Percentiles rank a stretch among this genome's conserved stretches.
Conservation (phyloP, 2,797 vertebrate genomes). For the Hydrophis major region DNA sequence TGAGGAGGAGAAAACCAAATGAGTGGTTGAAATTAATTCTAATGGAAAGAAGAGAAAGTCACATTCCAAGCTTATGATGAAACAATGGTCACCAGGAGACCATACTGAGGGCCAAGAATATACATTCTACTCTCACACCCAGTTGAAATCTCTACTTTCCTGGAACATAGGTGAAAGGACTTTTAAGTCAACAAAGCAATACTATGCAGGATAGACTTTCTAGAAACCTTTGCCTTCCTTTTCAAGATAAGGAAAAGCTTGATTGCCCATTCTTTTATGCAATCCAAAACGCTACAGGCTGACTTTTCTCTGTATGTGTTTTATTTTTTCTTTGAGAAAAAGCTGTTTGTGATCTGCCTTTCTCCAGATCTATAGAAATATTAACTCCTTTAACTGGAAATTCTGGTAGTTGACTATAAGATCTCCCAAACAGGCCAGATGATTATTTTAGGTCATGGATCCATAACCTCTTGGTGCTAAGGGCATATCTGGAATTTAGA, state of each 20-base stretch:
- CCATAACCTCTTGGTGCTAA: not conserved
- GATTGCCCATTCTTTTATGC: not conserved
- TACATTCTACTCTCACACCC: not conserved
- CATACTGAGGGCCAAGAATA: not conserved
- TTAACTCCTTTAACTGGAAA: not conserved
- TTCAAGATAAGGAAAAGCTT: not conserved
- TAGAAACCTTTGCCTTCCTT: not conserved
- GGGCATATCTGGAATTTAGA: not conserved
- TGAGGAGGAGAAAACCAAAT: not conserved
- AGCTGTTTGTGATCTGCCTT: not conserved
- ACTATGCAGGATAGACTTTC: not conserved
- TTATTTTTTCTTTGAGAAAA: not conserved
- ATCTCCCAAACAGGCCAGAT: not conserved
- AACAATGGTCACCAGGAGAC: slow-evolving; percentile 22
- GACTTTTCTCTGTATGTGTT: not conserved
- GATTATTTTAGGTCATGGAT: not conserved
- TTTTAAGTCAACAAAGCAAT: not conserved
- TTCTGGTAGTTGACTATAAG: not conserved
- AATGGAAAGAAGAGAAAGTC: not conserved
- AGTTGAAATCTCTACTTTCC: not conserved
- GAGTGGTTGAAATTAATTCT: not conserved
- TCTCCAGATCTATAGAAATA: not conserved
- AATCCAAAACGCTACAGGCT: not conserved
- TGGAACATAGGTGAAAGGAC: not conserved
- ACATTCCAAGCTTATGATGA: slow-evolving; percentile 4